Percentiles rank a stretch among this genome's conserved stretches.
Evolutionary conservation across 2,113 vertebrate genomes (phyloP).

Genomic region (Ptychochromis oligacanthus): DNA sequence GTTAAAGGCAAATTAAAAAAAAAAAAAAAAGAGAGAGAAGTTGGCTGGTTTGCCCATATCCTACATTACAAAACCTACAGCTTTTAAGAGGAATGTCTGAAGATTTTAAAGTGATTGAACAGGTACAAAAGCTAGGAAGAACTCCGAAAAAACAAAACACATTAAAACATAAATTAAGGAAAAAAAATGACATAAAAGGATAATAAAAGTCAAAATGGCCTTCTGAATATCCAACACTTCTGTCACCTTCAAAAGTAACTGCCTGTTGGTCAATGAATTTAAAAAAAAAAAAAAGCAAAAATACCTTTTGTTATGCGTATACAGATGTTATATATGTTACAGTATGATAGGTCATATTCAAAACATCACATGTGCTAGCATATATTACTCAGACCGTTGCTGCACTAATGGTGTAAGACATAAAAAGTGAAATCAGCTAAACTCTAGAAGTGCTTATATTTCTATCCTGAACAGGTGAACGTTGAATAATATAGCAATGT

Average conservation of each 20-base stretch:
- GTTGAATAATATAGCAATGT: slow-evolving; percentile 79
- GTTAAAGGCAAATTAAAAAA: slow-evolving; percentile 18
- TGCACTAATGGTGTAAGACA: slow-evolving; percentile 85
- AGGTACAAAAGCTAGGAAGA: slow-evolving; percentile 52
- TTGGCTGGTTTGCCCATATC: slow-evolving; percentile 28
- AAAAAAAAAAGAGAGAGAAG: slow-evolving; percentile 8
- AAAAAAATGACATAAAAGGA: slow-evolving; percentile 61
- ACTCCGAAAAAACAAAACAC: slow-evolving; percentile 44
- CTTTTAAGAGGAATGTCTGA: slow-evolving; percentile 63
- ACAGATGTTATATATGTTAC: slow-evolving; percentile 92
- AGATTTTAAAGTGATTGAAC: slow-evolving; percentile 63
- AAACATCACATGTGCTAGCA: slow-evolving; percentile 87
- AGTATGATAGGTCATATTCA: slow-evolving; percentile 77
- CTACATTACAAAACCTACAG: slow-evolving; percentile 51
- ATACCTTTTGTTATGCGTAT: slow-evolving; percentile 79
- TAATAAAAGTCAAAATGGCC: slow-evolving; percentile 71
- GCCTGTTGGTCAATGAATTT: slow-evolving; percentile 67
- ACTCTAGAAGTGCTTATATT: slow-evolving; percentile 87
- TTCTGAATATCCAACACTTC: slow-evolving; percentile 60
- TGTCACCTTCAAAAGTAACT: slow-evolving; percentile 50
- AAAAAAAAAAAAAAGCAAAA: slow-evolving; percentile 76
- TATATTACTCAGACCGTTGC: slow-evolving; percentile 90
- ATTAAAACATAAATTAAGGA: slow-evolving; percentile 73
- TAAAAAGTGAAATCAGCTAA: slow-evolving; percentile 82
- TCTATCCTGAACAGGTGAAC: slow-evolving; percentile 81